These are phyloP conservation scores for Phenacoccus solenopsis DNA, from an alignment of 1,140 invertebrate genomes.

Conservation along the genomic window DNA sequence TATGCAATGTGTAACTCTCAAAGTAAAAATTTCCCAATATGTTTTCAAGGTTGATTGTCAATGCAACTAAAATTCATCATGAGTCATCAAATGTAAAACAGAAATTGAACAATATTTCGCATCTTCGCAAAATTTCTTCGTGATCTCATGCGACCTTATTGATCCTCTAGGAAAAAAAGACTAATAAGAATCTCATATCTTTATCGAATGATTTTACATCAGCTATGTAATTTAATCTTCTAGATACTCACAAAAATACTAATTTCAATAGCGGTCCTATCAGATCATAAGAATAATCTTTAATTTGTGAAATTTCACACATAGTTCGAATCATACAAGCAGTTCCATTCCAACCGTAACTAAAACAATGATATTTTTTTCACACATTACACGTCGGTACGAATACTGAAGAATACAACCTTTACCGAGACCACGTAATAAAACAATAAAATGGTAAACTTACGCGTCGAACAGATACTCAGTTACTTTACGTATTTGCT, in stretches of 20 bases:
- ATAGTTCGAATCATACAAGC: conserved; percentile 50
- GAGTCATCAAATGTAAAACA: background rate
- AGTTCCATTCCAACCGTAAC: conserved; percentile 47
- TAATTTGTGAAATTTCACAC: conserved; percentile 39
- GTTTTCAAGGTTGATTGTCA: background rate
- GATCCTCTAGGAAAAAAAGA: background rate
- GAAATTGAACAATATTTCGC: background rate
- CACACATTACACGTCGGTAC: background rate
- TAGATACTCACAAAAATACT: conserved; percentile 5
- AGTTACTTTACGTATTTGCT: background rate
- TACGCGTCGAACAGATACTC: conserved; percentile 17
- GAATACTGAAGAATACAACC: background rate
- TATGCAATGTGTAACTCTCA: too few species aligned
- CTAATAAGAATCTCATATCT: background rate
- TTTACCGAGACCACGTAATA: background rate
- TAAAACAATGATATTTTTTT: conserved; percentile 27
- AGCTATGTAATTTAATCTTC: background rate
- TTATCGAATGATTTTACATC: background rate
- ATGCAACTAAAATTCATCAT: background rate
- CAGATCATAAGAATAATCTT: background rate
- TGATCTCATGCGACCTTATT: background rate
- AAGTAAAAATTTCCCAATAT: too few species aligned
- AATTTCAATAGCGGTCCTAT: background rate
- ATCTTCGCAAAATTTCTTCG: background rate
- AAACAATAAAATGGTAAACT: conserved; percentile 26